Evolutionary conservation across 2,113 vertebrate species (phyloP), one percentile per base, ranked within the genome.

Genomic region (Tautogolabrus adspersus): DNA sequence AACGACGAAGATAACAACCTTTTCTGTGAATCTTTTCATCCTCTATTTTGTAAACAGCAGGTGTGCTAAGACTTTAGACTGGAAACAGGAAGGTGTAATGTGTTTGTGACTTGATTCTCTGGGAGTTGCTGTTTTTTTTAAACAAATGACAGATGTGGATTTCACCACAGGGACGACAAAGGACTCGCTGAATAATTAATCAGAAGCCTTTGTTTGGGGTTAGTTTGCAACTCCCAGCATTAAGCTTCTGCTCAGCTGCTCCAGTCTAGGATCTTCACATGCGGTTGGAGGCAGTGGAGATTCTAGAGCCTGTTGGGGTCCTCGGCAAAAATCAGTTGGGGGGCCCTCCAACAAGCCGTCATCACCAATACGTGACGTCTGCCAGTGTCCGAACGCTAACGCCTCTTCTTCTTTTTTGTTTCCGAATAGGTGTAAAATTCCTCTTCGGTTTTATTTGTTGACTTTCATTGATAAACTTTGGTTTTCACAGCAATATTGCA

Each of bases 61-160:
- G 84, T 86, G 88, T 63, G 55, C 77, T 73, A 70, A 82, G 66
- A 77, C 74, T 65, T 77, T 57, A 10, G 2, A 55, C 67, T 73
- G 72, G 87, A 79, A 87, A 85, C 87, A 81, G 82, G 64, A 87
- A 86, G 81, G 76, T 62, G 49, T 87, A 65, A 85, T 85, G 87
- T 75, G 69, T 83, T 79, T 86, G 79, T 77, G 81, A 87, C 81
- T 86, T 65, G 82, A 86, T 85, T 90, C 87, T 79, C 87, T 79
- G 70, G 74, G 79, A 87, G 84, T 67, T 26, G 26, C 68, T 78
- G 47, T 82, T 75, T 72, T 65, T 77, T 89, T 87, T 83, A 85
- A 89, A 89, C 86, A 86, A 89, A 90, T 86, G 88, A 75, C 93
- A 93, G 93, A 91, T 94, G 93, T 87, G 91, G 78, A 77, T 84